Conservation (phyloP, 2,888 invertebrate genomes). For the Teleiodes luculella region DNA sequence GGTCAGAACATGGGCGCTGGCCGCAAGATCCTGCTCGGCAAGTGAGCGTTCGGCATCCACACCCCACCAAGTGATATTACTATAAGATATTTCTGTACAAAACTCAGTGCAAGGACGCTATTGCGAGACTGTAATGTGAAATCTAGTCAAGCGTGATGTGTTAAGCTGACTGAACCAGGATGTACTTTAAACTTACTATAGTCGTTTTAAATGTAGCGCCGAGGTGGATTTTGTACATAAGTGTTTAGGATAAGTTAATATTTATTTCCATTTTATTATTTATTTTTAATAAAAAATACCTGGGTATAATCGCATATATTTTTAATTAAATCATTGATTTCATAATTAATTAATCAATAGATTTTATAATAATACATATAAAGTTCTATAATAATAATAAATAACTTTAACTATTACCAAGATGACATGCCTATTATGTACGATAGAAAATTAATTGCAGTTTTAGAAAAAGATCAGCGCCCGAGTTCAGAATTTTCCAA, state of each 20-base stretch:
- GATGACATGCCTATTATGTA: no score
- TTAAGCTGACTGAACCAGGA: conserved; percentile 34
- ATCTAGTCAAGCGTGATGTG: conserved; percentile 55
- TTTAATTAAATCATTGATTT: no score
- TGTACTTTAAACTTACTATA: conserved; percentile 28
- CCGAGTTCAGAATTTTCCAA: no score
- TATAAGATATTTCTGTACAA: conserved; percentile 69
- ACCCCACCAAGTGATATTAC: conserved; percentile 69
- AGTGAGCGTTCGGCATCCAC: conserved; percentile 76
- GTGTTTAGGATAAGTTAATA: conserved; percentile 68
- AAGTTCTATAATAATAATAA: no score
- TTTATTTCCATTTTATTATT: conserved; percentile 71
- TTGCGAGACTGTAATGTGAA: conserved; percentile 56
- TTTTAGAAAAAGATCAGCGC: no score
- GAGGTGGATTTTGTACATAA: conserved; percentile 63
- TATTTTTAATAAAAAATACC: conserved; percentile 54
- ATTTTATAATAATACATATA: no score
- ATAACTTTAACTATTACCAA: no score
- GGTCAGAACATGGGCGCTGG: conserved; percentile 94
- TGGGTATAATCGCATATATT: conserved; percentile 14
- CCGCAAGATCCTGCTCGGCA: conserved; percentile 93
- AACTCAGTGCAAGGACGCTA: conserved; percentile 64
- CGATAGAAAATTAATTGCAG: no score
- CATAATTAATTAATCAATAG: no score
- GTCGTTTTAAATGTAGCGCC: conserved; percentile 59